Evolutionary conservation across 2,888 invertebrate species (phyloP).

Genomic region (Buathra laborator): DNA sequence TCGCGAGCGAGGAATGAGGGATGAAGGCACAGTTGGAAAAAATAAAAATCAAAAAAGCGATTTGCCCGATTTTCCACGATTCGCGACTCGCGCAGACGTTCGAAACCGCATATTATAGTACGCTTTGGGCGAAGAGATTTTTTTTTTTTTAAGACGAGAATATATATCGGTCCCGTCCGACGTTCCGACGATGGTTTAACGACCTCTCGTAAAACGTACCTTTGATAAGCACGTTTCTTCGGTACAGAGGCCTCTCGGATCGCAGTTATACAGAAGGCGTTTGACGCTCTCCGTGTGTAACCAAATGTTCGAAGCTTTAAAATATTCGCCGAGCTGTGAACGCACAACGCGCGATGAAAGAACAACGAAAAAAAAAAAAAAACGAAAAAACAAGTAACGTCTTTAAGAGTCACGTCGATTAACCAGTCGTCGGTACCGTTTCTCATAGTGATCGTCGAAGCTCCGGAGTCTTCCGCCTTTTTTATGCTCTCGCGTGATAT

Average conservation of each 20-base stretch:
- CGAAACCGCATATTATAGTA: background rate
- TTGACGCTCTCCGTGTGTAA: background rate
- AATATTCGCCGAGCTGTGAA: constrained; percentile 16
- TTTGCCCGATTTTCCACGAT: background rate
- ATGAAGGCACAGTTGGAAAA: background rate
- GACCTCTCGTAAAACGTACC: constrained; percentile 63
- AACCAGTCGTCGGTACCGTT: constrained; percentile 27
- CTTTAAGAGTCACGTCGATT: background rate
- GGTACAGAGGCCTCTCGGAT: constrained; percentile 19
- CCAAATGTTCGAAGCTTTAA: background rate
- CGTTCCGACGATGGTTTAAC: constrained; percentile 53
- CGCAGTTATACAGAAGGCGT: constrained; percentile 14
- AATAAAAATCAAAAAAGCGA: too few species aligned
- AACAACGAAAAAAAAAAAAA: constrained; percentile 1
- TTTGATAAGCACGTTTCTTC: constrained; percentile 58
- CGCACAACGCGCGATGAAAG: background rate
- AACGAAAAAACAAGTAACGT: background rate
- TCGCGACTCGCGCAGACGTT: background rate
- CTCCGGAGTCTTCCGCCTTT: constrained; percentile 4
- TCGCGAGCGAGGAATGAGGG: background rate
- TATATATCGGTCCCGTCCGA: constrained; percentile 21
- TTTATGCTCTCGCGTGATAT: constrained; percentile 18
- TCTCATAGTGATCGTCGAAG: constrained; percentile 27
- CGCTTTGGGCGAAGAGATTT: background rate
- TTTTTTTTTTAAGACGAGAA: constrained; percentile 7